Conservation (phyloP, 2,888 invertebrate genomes). For the Parnassius smintheus region DNA sequence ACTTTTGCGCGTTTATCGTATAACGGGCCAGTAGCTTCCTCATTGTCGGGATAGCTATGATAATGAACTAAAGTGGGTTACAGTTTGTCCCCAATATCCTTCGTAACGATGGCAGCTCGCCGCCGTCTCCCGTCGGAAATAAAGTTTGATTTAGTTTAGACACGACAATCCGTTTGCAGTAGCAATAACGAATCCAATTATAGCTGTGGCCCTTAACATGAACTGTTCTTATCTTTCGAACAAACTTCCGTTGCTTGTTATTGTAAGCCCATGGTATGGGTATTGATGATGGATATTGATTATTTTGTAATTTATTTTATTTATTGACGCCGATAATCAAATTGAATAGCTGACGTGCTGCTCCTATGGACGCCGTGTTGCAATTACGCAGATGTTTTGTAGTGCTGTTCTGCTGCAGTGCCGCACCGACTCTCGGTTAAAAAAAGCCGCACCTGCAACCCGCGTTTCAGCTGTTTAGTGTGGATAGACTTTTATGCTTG, state of each 20-base stretch:
- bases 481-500: no score
- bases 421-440: no score
- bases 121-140: constrained; percentile 61
- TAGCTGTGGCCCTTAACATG: constrained; percentile 33
- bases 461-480: no score
- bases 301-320: no score
- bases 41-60: constrained; percentile 42
- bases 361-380: no score
- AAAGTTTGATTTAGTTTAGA: constrained; percentile 77
- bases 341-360: no score
- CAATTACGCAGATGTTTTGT: no score
- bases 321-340: no score
- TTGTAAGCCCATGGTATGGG: no score
- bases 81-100: constrained; percentile 53
- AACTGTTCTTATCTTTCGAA: constrained; percentile 20
- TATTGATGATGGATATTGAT: no score
- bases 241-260: constrained; percentile 8
- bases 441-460: no score
- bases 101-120: constrained; percentile 49
- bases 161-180: constrained; percentile 65
- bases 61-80: constrained; percentile 56
- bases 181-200: constrained; percentile 64
- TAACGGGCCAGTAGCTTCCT: constrained; percentile 37
- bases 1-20: constrained; percentile 38
- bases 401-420: no score